phyloP scores from a whole-genome alignment of 2,113 vertebrate genomes.

The Erpornis zantholeuca region DNA sequence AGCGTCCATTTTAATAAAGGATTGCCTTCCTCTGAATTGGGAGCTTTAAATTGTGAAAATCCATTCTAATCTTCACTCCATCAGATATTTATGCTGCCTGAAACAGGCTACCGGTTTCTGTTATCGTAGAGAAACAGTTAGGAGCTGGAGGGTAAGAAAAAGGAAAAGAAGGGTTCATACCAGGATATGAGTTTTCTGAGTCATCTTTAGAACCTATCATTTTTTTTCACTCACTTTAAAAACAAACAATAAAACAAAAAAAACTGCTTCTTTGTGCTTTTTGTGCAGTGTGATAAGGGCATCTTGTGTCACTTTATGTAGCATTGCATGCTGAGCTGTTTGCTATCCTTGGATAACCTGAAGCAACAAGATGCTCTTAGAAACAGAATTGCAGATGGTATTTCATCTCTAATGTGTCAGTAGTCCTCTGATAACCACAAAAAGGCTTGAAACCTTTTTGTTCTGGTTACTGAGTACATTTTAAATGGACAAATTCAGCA shows the following conservation, averaged over 20 bases:
- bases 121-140: background rate
- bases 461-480: background rate
- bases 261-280: background rate
- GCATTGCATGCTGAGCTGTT: background rate
- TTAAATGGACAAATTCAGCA: background rate
- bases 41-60: background rate
- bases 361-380: background rate
- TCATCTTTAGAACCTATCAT: background rate
- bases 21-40: background rate
- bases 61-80: background rate
- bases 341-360: conserved; percentile 26
- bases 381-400: background rate
- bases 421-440: background rate
- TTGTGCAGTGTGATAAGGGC: background rate
- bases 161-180: background rate
- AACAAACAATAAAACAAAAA: background rate
- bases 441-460: background rate
- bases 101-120: background rate
- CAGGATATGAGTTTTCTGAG: conserved; percentile 3
- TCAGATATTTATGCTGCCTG: background rate
- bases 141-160: background rate
- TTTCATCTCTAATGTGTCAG: background rate
- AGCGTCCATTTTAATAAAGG: background rate
- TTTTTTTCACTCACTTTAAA: conserved; percentile 17
- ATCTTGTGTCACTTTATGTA: background rate